A percentile compares a stretch with the other conserved stretches of the same genome.
Conservation (phyloP, 2,888 invertebrate genomes). For the Formica aserva region DNA sequence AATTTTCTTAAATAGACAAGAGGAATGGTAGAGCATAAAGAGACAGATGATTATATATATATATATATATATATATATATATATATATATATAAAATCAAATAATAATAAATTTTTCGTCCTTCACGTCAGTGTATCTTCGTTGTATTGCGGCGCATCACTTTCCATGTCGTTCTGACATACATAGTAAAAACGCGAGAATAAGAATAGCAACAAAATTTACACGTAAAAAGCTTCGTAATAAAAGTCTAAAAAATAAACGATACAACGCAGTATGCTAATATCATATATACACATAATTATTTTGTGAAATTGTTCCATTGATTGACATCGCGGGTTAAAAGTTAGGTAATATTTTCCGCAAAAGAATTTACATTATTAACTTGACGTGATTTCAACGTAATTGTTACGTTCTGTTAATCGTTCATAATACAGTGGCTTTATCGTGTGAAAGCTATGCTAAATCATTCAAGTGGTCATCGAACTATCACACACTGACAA, state of each 20-base stretch:
- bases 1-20: slow-evolving; percentile 32
- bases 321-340: neutral
- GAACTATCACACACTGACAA: slow-evolving; percentile 42
- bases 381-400: neutral
- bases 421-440: slow-evolving; percentile 15
- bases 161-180: neutral
- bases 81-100: neutral
- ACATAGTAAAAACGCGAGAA: neutral
- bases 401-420: neutral
- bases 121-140: neutral
- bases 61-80: neutral
- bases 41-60: neutral
- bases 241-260: neutral
- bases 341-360: neutral
- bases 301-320: neutral
- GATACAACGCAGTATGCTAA: neutral
- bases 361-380: neutral
- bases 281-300: neutral
- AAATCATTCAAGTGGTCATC: slow-evolving; percentile 53
- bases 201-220: neutral
- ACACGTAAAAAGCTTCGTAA: neutral
- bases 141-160: neutral
- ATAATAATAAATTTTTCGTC: too few species aligned
- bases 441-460: slow-evolving; percentile 28
- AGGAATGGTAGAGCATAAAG: neutral